Evolutionary conservation across 2,888 invertebrate species (phyloP), one percentile per base, ranked within the genome.

Genomic region (Harmothoe impar): DNA sequence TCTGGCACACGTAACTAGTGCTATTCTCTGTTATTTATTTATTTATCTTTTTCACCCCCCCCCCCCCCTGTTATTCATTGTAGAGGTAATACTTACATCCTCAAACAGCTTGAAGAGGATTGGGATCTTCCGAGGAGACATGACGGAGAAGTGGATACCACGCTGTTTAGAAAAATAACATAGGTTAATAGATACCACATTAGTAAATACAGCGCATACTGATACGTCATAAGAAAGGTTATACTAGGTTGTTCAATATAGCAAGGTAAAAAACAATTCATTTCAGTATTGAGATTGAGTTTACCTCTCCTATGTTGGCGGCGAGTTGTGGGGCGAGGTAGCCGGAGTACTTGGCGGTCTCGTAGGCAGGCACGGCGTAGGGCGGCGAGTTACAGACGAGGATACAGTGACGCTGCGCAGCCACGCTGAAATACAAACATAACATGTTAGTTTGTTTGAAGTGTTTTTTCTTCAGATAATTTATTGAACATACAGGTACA

Each of bases 321-420:
- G 98, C 98, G 72, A 98, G 96, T 94, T 98, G 98, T 93, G 99
- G 99, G n/a, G 98, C 97, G 0, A 97, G 97, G 94, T 97, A 97
- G 0, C 98, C 98, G 35, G 97, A 96, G 95, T 97, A 98, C 43
- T 97, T 96, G 94, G 97, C 97, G 89, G 97, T 97, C 95, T 98
- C 98, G 94, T 97, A 97, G 94, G 98, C 98, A 35, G 98, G 98
- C 93, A 98, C 97, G n/a, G 97, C 97, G 95, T 98, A 99, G 0
- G 99, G 98, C 0, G 98, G 98, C 5, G 98, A 98, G 95, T 98
- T 98, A 95, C 98, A 98, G 56, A 99, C 97, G 17, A 99, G 96
- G 91, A 98, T 97, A 93, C 98, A 97, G 95, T 98, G 98, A 93
- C 97, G 97, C 94, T 97, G 97, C 0, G 97, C 97, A 35, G 95